Conservation (phyloP, 2,888 invertebrate genomes). For the Caenorhabditis sp. region DNA sequence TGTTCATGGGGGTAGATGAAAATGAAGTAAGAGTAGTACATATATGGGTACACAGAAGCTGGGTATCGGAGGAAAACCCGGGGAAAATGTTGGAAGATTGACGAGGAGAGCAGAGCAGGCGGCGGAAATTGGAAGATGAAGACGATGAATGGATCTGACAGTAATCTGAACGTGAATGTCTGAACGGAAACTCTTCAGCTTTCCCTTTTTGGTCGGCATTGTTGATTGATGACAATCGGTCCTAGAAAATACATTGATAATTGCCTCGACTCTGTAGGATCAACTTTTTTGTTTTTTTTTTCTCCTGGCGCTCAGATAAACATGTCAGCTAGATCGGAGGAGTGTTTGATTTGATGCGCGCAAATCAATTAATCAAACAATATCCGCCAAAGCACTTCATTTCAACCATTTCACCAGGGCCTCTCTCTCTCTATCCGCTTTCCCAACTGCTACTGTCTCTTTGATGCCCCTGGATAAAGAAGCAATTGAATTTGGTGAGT, state of each 20-base stretch:
- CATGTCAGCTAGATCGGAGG: slow-evolving; percentile 43
- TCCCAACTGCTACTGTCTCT: background rate
- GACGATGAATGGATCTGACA: slow-evolving; percentile 1
- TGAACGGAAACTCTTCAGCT: no score
- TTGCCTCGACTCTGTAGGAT: background rate
- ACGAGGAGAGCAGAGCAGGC: background rate
- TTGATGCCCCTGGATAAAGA: slow-evolving; percentile 56
- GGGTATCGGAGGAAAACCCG: background rate
- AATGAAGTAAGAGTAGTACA: background rate
- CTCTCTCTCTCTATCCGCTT: background rate
- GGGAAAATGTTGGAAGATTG: background rate
- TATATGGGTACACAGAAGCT: no score
- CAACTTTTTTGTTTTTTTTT: slow-evolving; percentile 3
- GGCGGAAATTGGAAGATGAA: background rate
- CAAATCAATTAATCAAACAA: slow-evolving; percentile 61
- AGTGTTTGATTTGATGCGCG: slow-evolving; percentile 60
- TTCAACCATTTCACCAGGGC: no score
- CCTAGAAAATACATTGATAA: no score
- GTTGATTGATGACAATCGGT: no score
- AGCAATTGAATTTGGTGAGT: slow-evolving; percentile 54
- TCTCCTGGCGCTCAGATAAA: slow-evolving; percentile 16
- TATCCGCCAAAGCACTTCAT: slow-evolving; percentile 76
- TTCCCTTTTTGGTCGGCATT: background rate
- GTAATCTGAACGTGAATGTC: no score
- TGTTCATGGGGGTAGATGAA: background rate